phyloP scores from a whole-genome alignment of 1,140 invertebrate genomes.

The Protaetia brevitarsis region DNA sequence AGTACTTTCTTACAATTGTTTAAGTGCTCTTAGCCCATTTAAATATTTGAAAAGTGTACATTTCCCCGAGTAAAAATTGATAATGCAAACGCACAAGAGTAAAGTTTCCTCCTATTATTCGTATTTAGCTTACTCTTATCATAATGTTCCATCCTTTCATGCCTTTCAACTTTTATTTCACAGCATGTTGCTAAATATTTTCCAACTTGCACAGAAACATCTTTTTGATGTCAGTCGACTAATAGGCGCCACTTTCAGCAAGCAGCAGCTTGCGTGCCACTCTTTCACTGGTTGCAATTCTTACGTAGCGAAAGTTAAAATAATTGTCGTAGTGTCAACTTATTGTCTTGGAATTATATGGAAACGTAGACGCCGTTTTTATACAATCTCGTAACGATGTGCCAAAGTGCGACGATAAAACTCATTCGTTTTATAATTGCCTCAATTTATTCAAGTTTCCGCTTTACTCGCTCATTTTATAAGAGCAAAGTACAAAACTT shows the following conservation, averaged over 20 bases:
- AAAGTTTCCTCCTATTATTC: too few species aligned
- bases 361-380: not conserved
- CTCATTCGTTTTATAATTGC: not conserved
- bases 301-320: not conserved
- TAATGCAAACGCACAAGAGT: too few species aligned
- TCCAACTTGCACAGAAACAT: too few species aligned
- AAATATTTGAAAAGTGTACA: too few species aligned
- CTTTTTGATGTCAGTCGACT: too few species aligned
- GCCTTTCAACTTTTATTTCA: too few species aligned
- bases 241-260: not conserved
- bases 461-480: not conserved
- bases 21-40: too few species aligned
- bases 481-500: not conserved
- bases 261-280: not conserved
- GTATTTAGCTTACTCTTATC: too few species aligned
- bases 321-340: slow-evolving; percentile 1
- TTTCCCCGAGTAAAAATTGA: too few species aligned
- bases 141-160: too few species aligned
- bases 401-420: not conserved
- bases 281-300: not conserved
- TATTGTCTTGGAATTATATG: not conserved
- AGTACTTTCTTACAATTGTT: too few species aligned
- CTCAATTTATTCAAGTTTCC: not conserved
- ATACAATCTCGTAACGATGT: not conserved
- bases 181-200: too few species aligned